These are phyloP conservation scores for Alaudala cheleensis DNA, from an alignment of 2,113 vertebrate species.

Conservation along the genomic window DNA sequence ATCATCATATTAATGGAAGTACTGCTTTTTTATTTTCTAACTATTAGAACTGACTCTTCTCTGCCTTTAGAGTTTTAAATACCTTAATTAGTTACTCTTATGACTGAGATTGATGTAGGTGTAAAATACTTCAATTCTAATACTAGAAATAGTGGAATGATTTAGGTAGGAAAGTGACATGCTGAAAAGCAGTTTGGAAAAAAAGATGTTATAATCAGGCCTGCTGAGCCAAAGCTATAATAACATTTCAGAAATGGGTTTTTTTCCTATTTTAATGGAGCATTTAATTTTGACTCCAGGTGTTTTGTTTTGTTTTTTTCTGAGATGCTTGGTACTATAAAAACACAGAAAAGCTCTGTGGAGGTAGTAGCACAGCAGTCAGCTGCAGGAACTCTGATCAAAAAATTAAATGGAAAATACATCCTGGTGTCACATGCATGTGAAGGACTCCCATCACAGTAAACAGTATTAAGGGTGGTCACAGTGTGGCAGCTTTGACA, in stretches of 20 bases:
- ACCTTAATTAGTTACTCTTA: not conserved
- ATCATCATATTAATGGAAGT: not conserved
- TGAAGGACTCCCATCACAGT: not conserved
- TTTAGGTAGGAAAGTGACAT: not conserved
- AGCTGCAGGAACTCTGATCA: not conserved
- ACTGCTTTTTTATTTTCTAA: not conserved
- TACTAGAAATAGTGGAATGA: not conserved
- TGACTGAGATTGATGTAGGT: not conserved
- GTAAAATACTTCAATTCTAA: not conserved
- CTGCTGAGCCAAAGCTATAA: not conserved
- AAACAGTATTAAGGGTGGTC: not conserved
- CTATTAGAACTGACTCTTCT: not conserved
- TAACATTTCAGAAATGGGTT: not conserved
- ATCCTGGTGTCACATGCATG: not conserved
- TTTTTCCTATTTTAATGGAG: not conserved
- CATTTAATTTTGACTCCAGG: not conserved
- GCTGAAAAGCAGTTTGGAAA: not conserved
- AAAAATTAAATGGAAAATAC: slow-evolving; percentile 37
- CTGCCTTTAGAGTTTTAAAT: not conserved
- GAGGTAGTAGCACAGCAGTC: not conserved
- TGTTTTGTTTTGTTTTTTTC: not conserved
- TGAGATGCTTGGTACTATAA: not conserved
- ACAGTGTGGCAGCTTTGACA: not conserved
- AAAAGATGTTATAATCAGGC: not conserved
- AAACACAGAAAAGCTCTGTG: not conserved